Base-by-base conservation (phyloP, 2,888 invertebrate species). In the Watsonalla cultraria region DNA sequence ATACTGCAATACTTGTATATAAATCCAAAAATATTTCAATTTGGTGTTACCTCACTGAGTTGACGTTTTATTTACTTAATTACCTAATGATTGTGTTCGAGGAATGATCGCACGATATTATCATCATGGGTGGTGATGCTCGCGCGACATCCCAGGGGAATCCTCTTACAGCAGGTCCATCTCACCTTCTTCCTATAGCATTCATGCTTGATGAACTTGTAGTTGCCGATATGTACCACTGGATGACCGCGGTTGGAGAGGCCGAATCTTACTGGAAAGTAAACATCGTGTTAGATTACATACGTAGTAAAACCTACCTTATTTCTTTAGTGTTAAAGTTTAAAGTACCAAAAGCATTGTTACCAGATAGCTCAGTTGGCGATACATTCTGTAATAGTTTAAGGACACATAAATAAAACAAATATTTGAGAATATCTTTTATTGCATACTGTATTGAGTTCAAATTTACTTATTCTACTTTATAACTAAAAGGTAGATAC, bases 161-260 rank as follows among this genome's bases (percentile, higher is more conserved):
- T 79, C 9, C 86, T 70, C 54, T 78, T 83, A 61, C 78, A 70
- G 66, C 90, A 90, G 2, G 89, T 89, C 90, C 90, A 90, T n/a
- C 90, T 65, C 0, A 82, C 75, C 52, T 82, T 86, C 57, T 80
- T 83, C 61, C 64, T 81, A 65, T 90, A 89, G 46, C 74, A 69
- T 58, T 90, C 90, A 59, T 90, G 90, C 56, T 88, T 90, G 55
- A 88, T 83, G 64, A 90, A 90, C 62, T 81, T 87, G 67, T 86
- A 78, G 0, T 67, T 66, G 0, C 77, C 81, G 0, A 89, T 76
- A 64, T 82, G 77, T 0, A 90, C 76, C 5, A 86, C 85, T 35
- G 78, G 68, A 54, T 82, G 80, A 0, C 90, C 90, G 6, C 90
- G 81, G 47, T 78, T 83, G 0, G 90, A 90, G 8, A 80, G 59